phyloP scores from a whole-genome alignment of 2,888 invertebrate species.

The Zaprionus obscuricornis region DNA sequence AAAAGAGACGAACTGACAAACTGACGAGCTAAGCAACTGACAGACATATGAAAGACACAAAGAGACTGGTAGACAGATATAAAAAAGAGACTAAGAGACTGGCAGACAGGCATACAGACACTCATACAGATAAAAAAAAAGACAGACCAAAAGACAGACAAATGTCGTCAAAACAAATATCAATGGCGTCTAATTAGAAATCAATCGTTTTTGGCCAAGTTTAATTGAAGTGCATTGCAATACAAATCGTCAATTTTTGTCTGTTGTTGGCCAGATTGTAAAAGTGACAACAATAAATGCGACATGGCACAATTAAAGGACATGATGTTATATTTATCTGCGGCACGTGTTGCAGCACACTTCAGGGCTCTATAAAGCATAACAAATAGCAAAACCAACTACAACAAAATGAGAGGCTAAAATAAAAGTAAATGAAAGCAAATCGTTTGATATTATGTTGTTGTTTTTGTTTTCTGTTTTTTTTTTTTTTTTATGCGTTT shows the following conservation, averaged over 20 bases:
- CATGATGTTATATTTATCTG: slow-evolving; percentile 27
- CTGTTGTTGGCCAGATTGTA: slow-evolving; percentile 4
- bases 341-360: slow-evolving; percentile 58
- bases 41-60: slow-evolving; percentile 21
- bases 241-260: slow-evolving; percentile 36
- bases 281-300: too few species aligned
- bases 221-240: too few species aligned
- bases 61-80: background rate
- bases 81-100: too few species aligned
- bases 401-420: background rate
- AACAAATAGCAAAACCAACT: slow-evolving; percentile 1
- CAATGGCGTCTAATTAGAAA: slow-evolving; percentile 73
- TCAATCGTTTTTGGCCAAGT: too few species aligned
- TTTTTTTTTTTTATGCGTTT: slow-evolving; percentile 55
- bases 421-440: slow-evolving; percentile 49
- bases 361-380: slow-evolving; percentile 9
- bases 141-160: too few species aligned
- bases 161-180: too few species aligned
- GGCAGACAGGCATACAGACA: too few species aligned
- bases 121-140: too few species aligned
- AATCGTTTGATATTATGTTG: slow-evolving; percentile 52
- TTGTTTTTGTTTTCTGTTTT: background rate
- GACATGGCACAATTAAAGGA: slow-evolving; percentile 46
- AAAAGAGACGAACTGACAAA: too few species aligned
- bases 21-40: too few species aligned